These are phyloP conservation scores for Luperina nickerlii DNA, from an alignment of 2,888 invertebrate species.

Conservation along the genomic window DNA sequence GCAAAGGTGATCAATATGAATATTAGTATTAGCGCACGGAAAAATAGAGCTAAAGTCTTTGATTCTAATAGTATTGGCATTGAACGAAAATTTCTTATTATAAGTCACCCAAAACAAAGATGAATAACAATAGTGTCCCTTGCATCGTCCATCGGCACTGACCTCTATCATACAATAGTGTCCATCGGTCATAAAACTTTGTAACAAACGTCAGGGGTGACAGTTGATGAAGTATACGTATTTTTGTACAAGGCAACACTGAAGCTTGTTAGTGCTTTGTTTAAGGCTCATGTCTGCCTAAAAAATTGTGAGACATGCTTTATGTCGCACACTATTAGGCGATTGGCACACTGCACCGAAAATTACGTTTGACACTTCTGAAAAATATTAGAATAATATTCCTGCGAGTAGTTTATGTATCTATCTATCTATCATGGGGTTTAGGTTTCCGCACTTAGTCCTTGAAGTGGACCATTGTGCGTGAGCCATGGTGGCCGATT, in stretches of 20 bases:
- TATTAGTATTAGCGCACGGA: no score
- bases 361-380: not conserved
- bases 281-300: not conserved
- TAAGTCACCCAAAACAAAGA: not conserved
- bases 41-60: not conserved
- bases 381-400: not conserved
- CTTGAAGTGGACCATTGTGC: no score
- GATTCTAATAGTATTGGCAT: not conserved
- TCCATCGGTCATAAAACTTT: not conserved
- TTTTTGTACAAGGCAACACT: slow-evolving; percentile 16
- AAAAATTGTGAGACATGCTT: not conserved
- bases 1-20: no score
- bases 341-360: no score
- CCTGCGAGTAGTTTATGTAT: not conserved
- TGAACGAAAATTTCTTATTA: not conserved
- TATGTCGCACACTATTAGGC: no score
- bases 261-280: slow-evolving; percentile 30
- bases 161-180: not conserved
- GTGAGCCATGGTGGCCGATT: no score
- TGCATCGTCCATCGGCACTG: not conserved
- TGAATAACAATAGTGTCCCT: not conserved
- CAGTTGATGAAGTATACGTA: slow-evolving; percentile 3
- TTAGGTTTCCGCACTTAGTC: no score
- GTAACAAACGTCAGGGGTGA: slow-evolving; percentile 9
- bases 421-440: no score